These are phyloP conservation scores for Euproctis similis DNA, from an alignment of 2,888 invertebrate genomes.

Conservation along the genomic window DNA sequence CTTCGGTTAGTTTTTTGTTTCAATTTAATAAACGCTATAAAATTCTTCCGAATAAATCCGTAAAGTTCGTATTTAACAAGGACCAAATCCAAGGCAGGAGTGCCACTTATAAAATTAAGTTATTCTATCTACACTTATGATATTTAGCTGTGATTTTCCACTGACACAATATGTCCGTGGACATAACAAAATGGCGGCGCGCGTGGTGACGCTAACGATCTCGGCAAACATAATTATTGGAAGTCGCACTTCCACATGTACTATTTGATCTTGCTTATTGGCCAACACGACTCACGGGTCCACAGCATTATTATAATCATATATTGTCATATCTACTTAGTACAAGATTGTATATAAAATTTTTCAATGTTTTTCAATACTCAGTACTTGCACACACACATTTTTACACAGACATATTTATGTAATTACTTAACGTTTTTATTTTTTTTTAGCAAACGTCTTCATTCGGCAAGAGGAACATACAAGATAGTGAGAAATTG, in stretches of 20 bases:
- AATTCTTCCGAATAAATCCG: too few relatives aligned
- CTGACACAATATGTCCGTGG: slow-evolving; percentile 28
- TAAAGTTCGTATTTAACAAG: too few relatives aligned
- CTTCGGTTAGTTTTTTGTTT: too few relatives aligned
- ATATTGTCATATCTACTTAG: slow-evolving; percentile 39
- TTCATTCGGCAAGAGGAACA: too few relatives aligned
- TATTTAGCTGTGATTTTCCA: slow-evolving; percentile 38
- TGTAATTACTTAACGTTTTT: slow-evolving; percentile 13
- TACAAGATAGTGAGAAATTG: too few relatives aligned
- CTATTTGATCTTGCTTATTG: slow-evolving; percentile 64
- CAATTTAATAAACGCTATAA: too few relatives aligned
- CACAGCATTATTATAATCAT: slow-evolving; percentile 29
- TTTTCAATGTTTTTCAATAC: slow-evolving; percentile 30
- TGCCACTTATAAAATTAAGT: too few relatives aligned
- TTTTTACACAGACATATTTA: slow-evolving; percentile 22
- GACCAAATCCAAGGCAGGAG: too few relatives aligned
- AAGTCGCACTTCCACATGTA: slow-evolving; percentile 57
- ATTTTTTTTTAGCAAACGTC: slow-evolving; percentile 15
- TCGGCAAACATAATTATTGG: slow-evolving; percentile 71
- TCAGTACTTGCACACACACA: slow-evolving; percentile 25
- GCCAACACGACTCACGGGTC: slow-evolving; percentile 37
- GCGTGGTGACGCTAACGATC: slow-evolving; percentile 48
- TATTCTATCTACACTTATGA: slow-evolving; percentile 21
- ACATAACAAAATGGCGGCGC: slow-evolving; percentile 44
- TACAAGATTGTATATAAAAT: slow-evolving; percentile 29